Evolutionary conservation across 2,113 vertebrate genomes (phyloP), one percentile per base, ranked within the genome.

Genomic region (Anolis carolinensis): DNA sequence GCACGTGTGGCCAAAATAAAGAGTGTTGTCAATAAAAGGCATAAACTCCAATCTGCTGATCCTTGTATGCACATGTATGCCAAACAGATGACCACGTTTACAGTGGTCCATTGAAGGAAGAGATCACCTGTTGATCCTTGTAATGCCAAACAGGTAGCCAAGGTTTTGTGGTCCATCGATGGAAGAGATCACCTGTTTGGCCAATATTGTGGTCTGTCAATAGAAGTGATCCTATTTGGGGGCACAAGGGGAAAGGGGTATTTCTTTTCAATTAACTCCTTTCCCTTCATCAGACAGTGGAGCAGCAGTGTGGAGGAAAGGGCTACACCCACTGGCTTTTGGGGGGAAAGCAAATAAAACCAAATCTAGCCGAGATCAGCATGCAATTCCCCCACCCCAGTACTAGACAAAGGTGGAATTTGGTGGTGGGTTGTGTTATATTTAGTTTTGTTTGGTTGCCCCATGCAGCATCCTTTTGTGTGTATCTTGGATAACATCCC

Each of bases 21-120:
- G 62, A 95, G 94, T 95, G 94, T 93, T 95, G 91, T 88, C 81
- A 62, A 65, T 92, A 89, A 86, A 92, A 91, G 93, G 90, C 90
- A 86, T 87, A 85, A 85, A 79, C 44, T 55, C 21, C 23, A 50
- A 32, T 65, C 48, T 21, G 36, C 21, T 65, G 39, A 27, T 76
- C 34, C 21, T 50, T 74, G 70, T 48, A 32, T 11, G 55, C 1
- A 5, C 14, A 8, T 30, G 16, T 39, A 34, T 23, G 5, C 63
- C 74, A 67, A 55, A 32, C n/a, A 32, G n/a, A 50, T 50, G 44
- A 27, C 34, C 79, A 25, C 21, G 16, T 50, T 78, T 78, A 50
- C 25, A 18, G 25, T 18, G 62, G 20, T 65, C 16, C 25, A 23
- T 65, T 65, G 62, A 65, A 5, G 39, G 39, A 44, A 44, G 39